Base-by-base conservation (phyloP, 2,113 vertebrate species). In the Equus przewalskii region DNA sequence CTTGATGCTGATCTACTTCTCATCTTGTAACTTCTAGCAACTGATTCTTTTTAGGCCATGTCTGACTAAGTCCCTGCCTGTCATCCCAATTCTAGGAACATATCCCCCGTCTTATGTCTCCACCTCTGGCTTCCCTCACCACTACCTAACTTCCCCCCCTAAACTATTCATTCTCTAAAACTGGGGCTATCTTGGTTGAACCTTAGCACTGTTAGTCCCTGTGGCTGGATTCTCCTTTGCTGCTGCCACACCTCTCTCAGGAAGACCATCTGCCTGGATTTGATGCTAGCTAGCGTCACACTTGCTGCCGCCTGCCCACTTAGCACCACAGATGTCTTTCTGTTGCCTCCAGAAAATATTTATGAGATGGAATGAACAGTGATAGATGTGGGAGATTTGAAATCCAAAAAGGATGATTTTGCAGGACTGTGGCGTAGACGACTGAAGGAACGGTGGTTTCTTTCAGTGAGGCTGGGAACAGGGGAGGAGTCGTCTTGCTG, bases 311-410 rank as follows among this genome's bases (percentile, higher is more conserved):
- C 19, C 65, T 70, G 41, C 22, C 46, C 33, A 49, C n/a, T 36
- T n/a, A 75, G 13, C n/a, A 83, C 22, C 60, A 89, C 41, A 69
- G 64, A 49, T 62, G 22, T 24, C n/a, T 92, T 92, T 30, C 81
- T 79, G 5, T 75, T 91, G 44, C 60, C 49, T 97, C 36, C 30
- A 58, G 88, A 72, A 84, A 96, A 70, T 81, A 78, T 49, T 89
- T 73, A 33, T n/a, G 15, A 78, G 62, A 79, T n/a, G 51, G 22
- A 88, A 73, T 91, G n/a, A 81, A 79, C 14, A 54, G 13, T 51
- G 44, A 30, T 49, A 46, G 44, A 60, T 51, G 19, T 89, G 51
- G 28, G 14, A 24, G n/a, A 58, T 69, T 78, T 36, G 69, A 75
- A 78, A 79, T 46, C 15, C 85, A 12, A 91, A 91, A 82, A 51